These are phyloP conservation scores for Tinamus major DNA, from an alignment of 2,797 vertebrate species.

Conservation along the genomic window DNA sequence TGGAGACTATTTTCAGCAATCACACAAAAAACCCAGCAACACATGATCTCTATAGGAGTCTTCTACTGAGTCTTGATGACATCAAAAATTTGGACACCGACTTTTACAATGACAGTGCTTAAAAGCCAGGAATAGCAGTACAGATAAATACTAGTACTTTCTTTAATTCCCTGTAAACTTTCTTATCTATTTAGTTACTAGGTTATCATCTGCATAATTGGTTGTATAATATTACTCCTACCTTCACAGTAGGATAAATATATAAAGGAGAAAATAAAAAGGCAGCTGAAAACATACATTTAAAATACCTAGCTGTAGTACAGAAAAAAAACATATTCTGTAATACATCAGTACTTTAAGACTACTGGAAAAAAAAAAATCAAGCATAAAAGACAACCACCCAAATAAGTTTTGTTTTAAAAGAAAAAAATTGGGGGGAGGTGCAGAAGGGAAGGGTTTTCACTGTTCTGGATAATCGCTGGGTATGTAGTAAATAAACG, in stretches of 20 bases:
- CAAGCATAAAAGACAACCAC: neutral
- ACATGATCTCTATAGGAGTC: rapidly evolving
- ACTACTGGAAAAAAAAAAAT: neutral
- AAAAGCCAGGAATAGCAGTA: neutral
- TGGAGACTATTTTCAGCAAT: neutral
- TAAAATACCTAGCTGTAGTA: neutral
- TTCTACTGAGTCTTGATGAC: rapidly evolving
- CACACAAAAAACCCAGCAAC: neutral
- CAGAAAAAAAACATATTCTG: neutral
- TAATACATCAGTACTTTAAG: neutral
- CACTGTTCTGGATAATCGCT: neutral
- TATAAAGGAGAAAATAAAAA: rapidly evolving
- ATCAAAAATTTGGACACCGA: neutral
- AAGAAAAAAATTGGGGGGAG: neutral
- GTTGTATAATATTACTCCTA: rapidly evolving
- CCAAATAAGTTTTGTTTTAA: neutral
- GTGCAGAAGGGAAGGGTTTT: neutral
- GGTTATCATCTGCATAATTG: neutral
- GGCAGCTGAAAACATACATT: rapidly evolving
- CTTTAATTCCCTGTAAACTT: neutral
- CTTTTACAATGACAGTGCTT: neutral
- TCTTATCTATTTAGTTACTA: neutral
- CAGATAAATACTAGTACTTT: neutral
- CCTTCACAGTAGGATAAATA: neutral
- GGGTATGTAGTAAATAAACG: neutral